These are phyloP conservation scores for Agrochola macilenta DNA, from an alignment of 2,888 invertebrate species.

Conservation along the genomic window DNA sequence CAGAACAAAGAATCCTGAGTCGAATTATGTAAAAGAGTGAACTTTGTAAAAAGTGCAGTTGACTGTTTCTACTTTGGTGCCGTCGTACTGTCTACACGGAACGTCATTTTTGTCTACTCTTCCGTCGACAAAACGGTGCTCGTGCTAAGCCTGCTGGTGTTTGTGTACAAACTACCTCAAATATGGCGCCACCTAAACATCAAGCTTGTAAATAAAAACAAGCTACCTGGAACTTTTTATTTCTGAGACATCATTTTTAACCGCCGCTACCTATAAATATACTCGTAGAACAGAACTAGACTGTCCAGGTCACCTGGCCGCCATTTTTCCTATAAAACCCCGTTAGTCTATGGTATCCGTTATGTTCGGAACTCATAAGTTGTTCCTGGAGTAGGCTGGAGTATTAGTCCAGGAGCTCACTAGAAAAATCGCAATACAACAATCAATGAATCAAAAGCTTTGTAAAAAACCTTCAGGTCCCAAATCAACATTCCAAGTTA, in stretches of 20 bases:
- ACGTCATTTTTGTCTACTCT: no score
- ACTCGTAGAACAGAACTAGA: slow-evolving; percentile 12
- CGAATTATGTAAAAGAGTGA: no score
- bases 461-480: no score
- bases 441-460: background rate
- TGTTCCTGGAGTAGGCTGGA: slow-evolving; percentile 49
- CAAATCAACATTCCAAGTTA: no score
- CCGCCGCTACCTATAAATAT: background rate
- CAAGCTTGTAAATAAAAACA: slow-evolving; percentile 5
- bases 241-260: slow-evolving; percentile 24
- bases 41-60: no score
- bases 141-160: background rate
- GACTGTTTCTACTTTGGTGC: no score
- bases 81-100: no score
- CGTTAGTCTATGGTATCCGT: slow-evolving; percentile 57
- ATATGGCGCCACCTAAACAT: slow-evolving; percentile 11
- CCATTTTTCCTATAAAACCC: slow-evolving; percentile 55
- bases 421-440: background rate
- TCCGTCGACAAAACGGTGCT: no score
- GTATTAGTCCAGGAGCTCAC: slow-evolving; percentile 36
- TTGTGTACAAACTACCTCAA: background rate
- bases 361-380: slow-evolving; percentile 62
- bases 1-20: no score
- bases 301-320: slow-evolving; percentile 27
- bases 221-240: slow-evolving; percentile 25